Base-by-base conservation (phyloP, 2,888 invertebrate genomes). In the Prosapia bicincta region DNA sequence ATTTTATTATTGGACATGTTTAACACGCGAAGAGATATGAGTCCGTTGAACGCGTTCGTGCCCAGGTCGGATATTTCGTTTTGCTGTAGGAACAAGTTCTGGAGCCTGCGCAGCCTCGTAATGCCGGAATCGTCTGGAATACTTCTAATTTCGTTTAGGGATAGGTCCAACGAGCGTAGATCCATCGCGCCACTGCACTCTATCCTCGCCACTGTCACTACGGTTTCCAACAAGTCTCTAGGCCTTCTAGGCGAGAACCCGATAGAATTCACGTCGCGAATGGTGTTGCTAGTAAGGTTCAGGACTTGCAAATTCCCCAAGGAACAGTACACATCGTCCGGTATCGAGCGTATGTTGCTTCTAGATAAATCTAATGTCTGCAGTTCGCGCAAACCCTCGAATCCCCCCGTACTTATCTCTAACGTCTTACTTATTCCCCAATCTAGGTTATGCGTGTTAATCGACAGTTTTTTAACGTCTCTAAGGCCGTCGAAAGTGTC, bases 1-100 rank as follows among this genome's bases (percentile, higher is more conserved):
- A 98, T 86, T 79, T 90, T 90, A 85, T 98, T 98, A 84, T 93
- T 92, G 81, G 96, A 94, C 83, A 96, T 88, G 87, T 97, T 96
- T 72, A 98, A 85, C 54, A 93, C 90, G 81, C 93, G 90, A 84
- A 97, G 87, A 69, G 92, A 92, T 54, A 91, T 90, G 71, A 97
- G 88, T 66, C 94, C 94, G 78, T 91, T 90, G 80, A 97, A 89
- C 23, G 95, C 91, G 83, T 94, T 92, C 81, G 91, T 90, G 78
- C 92, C 92, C 82, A 96, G 89, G 82, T 93, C 91, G 74, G 89
- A 90, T 79, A 97, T 91, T 83, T 93, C 91, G 84, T 97, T 97
- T 84, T 93, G 90, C 85, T 95, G 92, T 81, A 97, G 85, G 82
- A 91, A 90, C 54, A 98, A 87, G 82, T 92, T 91, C 82, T 94